Conservation (phyloP, 2,113 vertebrate species). For the Microcebus griseorufus region DNA sequence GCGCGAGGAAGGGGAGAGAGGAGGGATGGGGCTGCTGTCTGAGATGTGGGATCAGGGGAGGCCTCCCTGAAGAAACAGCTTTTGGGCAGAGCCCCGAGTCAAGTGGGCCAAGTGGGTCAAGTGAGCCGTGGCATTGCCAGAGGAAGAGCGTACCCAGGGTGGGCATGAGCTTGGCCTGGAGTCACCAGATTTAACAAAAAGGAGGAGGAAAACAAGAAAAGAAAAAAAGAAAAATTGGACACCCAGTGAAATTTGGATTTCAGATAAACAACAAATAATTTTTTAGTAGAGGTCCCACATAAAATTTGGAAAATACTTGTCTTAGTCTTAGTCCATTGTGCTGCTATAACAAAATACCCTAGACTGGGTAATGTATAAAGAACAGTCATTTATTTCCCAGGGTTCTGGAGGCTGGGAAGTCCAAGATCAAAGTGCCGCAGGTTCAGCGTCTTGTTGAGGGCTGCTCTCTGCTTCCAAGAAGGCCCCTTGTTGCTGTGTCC, state of each 20-base stretch:
- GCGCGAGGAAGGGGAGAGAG: fast-evolving
- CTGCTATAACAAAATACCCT: not conserved
- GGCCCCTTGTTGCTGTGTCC: fast-evolving
- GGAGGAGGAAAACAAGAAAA: not conserved
- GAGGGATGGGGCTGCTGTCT: not conserved
- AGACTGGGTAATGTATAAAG: not conserved
- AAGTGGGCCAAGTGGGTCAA: too few species aligned
- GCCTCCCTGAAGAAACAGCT: not conserved
- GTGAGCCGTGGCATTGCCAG: not conserved
- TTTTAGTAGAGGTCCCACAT: not conserved
- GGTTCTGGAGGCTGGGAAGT: not conserved
- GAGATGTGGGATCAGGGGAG: not conserved
- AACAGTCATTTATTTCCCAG: not conserved
- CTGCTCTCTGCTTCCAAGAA: not conserved
- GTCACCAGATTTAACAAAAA: not conserved
- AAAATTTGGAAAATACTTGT: not conserved
- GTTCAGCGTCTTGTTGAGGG: not conserved
- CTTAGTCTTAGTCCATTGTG: not conserved
- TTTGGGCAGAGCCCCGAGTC: not conserved
- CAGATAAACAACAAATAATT: not conserved
- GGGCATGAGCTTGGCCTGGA: not conserved
- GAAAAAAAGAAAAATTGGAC: not conserved
- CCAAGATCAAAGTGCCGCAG: not conserved
- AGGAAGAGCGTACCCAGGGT: not conserved
- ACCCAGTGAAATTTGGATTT: not conserved